These are phyloP conservation scores for Sprattus sprattus DNA, from an alignment of 2,113 vertebrate genomes.

Conservation along the genomic window DNA sequence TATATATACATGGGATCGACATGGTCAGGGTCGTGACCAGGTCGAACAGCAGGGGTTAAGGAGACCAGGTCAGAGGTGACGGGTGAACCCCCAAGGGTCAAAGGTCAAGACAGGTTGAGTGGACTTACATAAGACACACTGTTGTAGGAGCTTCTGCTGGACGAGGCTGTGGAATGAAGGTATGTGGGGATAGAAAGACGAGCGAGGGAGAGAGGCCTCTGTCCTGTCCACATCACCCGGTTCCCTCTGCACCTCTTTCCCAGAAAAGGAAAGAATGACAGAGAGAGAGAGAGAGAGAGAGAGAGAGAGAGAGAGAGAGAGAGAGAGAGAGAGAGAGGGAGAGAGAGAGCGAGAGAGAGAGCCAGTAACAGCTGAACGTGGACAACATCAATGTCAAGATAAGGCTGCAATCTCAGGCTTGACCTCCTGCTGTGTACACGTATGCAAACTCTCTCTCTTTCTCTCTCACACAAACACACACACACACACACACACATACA, in stretches of 20 bases:
- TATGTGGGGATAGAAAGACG: background rate
- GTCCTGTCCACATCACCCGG: constrained; percentile 34
- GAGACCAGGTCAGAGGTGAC: constrained; percentile 18
- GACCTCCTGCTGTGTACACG: background rate
- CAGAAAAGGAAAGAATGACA: constrained; percentile 47
- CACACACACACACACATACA: background rate
- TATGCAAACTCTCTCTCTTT: background rate
- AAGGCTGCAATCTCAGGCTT: constrained; percentile 22
- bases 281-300: background rate
- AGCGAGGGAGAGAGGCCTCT: constrained; percentile 25
- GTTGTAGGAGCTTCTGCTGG: constrained; percentile 13
- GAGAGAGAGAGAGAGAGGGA: background rate
- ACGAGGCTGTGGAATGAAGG: background rate
- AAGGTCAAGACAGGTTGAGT: constrained; percentile 37
- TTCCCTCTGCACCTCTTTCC: constrained; percentile 48
- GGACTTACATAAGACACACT: constrained; percentile 4
- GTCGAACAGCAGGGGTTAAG: background rate
- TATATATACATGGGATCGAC: background rate
- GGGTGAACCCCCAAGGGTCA: constrained; percentile 10
- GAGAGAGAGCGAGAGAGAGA: background rate
- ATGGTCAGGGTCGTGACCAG: constrained; percentile 4
- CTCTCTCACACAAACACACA: background rate
- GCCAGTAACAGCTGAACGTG: constrained; percentile 40
- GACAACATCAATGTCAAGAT: constrained; percentile 55
- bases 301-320: background rate